A percentile compares a stretch with the other conserved stretches of the same genome.
Conservation (phyloP, 2,113 vertebrate species). For the Manacus vitellinus region DNA sequence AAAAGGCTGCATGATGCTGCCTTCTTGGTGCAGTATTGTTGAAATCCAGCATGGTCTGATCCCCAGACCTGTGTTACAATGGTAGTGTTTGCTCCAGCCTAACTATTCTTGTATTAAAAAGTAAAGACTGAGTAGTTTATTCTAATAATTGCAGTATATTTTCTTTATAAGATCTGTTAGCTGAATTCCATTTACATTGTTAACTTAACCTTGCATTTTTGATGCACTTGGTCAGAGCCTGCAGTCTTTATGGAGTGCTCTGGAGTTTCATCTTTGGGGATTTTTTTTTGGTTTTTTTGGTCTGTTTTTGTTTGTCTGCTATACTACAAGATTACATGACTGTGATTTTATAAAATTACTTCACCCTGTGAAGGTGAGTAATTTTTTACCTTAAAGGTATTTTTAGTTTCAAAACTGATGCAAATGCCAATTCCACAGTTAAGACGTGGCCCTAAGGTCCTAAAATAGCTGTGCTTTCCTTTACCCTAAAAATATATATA, state of each 20-base stretch:
- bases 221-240: background rate
- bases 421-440: background rate
- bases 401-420: background rate
- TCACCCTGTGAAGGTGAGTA: background rate
- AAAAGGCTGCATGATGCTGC: background rate
- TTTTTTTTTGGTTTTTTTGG: background rate
- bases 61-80: background rate
- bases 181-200: background rate
- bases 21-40: background rate
- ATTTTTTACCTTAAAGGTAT: background rate
- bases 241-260: background rate
- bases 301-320: background rate
- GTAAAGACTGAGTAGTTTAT: background rate
- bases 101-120: background rate
- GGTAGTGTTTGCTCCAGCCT: background rate
- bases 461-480: background rate
- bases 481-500: background rate
- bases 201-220: background rate
- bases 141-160: background rate
- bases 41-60: background rate
- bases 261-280: background rate
- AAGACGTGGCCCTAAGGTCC: background rate
- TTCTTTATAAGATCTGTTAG: background rate
- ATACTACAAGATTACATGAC: background rate
- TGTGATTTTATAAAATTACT: background rate